Conservation (phyloP, 2,888 invertebrate species). For the Morinoia aosen region DNA sequence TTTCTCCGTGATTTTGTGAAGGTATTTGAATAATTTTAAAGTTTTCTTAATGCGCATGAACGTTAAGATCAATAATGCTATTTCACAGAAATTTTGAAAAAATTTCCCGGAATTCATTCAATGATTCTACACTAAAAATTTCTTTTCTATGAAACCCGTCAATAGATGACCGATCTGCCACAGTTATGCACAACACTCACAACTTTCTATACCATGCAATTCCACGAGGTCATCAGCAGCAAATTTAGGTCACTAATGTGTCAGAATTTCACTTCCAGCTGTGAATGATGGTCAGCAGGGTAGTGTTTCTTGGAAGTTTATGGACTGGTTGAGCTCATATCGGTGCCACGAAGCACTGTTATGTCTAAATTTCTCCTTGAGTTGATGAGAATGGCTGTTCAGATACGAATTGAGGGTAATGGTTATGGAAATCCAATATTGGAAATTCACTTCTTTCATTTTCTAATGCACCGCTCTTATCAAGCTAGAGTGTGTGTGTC, state of each 20-base stretch:
- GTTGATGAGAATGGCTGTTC: background rate
- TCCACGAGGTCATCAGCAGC: background rate
- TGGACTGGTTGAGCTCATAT: background rate
- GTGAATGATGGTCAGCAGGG: background rate
- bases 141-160: background rate
- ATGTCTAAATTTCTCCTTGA: background rate
- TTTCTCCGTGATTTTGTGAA: background rate
- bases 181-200: background rate
- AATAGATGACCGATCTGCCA: background rate
- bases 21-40: background rate
- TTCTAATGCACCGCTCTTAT: too few relatives aligned
- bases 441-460: background rate
- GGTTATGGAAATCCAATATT: background rate
- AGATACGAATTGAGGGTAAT: background rate
- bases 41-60: background rate
- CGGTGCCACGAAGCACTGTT: background rate
- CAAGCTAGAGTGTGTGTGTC: too few relatives aligned
- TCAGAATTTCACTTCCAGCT: background rate
- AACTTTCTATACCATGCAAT: background rate
- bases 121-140: background rate
- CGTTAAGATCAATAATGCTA: background rate
- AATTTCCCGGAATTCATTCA: background rate
- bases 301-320: background rate
- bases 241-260: background rate
- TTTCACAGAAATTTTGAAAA: background rate